Evolutionary conservation across 2,113 vertebrate genomes (phyloP), one percentile per base, ranked within the genome.

Genomic region (Pangasianodon gigas): DNA sequence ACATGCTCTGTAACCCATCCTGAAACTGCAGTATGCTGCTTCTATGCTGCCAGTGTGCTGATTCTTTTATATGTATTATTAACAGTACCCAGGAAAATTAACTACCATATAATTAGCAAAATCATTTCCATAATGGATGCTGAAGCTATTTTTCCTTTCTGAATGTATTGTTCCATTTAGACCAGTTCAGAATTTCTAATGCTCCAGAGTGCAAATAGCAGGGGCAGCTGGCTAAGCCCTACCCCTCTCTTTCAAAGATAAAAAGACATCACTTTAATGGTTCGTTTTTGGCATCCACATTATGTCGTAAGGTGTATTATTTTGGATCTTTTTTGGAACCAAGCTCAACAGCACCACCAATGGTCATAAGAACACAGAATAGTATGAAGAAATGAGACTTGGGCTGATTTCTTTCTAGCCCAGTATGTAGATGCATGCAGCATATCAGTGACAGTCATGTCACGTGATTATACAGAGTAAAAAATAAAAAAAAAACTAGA

Each of bases 21-120:
- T 48, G 51, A 87, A 51, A 81, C 52, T 85, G 3, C 29, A 89
- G 79, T 89, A 85, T 79, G 46, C n/a, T 46, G 56, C 54, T 65
- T 54, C 24, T 71, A 29, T 86, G 32, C 62, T 69, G 14, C 37
- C 62, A 80, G 21, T 26, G 48, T 69, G 51, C 48, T 88, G 41
- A 85, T 85, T 86, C 74, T 60, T 86, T 67, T 89, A 83, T 69
- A 69, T 82, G 79, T 56, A 58, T 85, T 56, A 80, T 85, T 69
- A 54, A 86, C 46, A 52, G 41, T 67, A 86, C 32, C 32, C 32
- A 48, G 46, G 29, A 81, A 82, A 86, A 86, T 58, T 19, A 86
- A 82, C 48, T 19, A 86, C 75, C 24, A 32, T 69, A 37, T 86
- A 87, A 90, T 82, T 90, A 90, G 46, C 56, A n/a, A 48, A 86